Evolutionary conservation across 2,888 invertebrate species (phyloP), one percentile per base, ranked within the genome.

Genomic region (Tuberolachnus salignus): DNA sequence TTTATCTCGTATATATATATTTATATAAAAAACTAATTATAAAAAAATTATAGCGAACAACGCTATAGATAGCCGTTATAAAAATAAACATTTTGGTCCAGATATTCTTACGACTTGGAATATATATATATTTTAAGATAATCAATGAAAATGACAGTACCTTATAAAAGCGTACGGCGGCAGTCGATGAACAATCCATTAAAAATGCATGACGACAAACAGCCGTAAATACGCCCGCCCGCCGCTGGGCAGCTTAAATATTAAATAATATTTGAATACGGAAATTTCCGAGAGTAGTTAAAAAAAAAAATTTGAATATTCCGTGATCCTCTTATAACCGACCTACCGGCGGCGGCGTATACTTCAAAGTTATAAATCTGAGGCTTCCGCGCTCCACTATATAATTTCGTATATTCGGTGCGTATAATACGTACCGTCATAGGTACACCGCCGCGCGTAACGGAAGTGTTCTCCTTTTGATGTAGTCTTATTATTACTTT

Each of bases 221-320:
- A 10, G 42, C 34, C 1, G 16, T 63, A 61, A 42, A 21, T 51
- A 19, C 0, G 19, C 21, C 0, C n/a, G n/a, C n/a, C n/a, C n/a
- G n/a, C n/a, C n/a, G n/a, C n/a, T n/a, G n/a, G 4, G 19, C 13
- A 26, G 14, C 14, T 19, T 42, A 34, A 51, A 42, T 34, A 73
- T 72, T 51, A 61, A 61, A 49, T 49, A 26, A 49, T 49, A 72
- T 51, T 61, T 34, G 13, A 26, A 57, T 70, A 71, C 23, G 11
- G 3, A 16, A 19, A 59, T 26, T 19, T 57, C n/a, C n/a, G n/a
- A 10, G 10, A 26, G 13, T 26, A 14, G 19, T 51, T 51, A 61
- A 11, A 72, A 70, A 34, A 61, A 11, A 72, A 70, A 34, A 61
- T n/a, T 8, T 61, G 26, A 34, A 59, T 72, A 61, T 34, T 34